Percentiles rank a stretch among this genome's conserved stretches.
Conservation (phyloP, 2,797 vertebrate species). For the Mormyrops attenuatus region DNA sequence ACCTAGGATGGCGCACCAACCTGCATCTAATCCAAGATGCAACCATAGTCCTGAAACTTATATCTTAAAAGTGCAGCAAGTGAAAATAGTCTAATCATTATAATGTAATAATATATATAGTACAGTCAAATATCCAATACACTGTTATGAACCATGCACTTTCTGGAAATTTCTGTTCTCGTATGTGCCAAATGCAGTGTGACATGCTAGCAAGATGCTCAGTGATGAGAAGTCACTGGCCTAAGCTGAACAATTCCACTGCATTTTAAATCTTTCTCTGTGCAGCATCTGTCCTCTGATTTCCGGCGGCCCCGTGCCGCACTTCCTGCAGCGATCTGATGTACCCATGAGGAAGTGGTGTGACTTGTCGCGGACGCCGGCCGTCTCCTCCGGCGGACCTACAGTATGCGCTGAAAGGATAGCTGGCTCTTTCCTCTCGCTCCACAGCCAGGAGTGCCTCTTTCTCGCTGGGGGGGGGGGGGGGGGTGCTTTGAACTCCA, state of each 20-base stretch:
- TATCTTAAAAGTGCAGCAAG: not conserved
- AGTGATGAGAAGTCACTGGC: not conserved
- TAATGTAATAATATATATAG: not conserved
- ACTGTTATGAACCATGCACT: not conserved
- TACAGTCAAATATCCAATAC: not conserved
- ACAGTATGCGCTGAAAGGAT: not conserved
- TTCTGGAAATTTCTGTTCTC: not conserved
- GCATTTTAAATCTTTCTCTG: not conserved
- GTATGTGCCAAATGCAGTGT: not conserved
- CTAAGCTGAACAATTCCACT: not conserved
- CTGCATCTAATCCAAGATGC: not conserved
- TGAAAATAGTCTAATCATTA: not conserved
- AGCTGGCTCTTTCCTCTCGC: not conserved
- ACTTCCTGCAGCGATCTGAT: not conserved
- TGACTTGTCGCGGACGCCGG: not conserved
- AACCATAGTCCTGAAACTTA: not conserved
- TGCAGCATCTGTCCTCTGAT: not conserved
- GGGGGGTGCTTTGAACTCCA: constrained; percentile 4
- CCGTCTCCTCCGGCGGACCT: not conserved
- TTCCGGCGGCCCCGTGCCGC: not conserved
- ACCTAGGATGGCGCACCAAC: not conserved
- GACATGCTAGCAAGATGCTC: not conserved
- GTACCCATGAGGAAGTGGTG: not conserved
- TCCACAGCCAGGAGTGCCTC: not conserved
- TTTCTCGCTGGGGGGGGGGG: not conserved